Percentiles rank a stretch among this genome's conserved stretches.
Conservation (phyloP, 1,140 invertebrate genomes). For the Heliconius melpomene region DNA sequence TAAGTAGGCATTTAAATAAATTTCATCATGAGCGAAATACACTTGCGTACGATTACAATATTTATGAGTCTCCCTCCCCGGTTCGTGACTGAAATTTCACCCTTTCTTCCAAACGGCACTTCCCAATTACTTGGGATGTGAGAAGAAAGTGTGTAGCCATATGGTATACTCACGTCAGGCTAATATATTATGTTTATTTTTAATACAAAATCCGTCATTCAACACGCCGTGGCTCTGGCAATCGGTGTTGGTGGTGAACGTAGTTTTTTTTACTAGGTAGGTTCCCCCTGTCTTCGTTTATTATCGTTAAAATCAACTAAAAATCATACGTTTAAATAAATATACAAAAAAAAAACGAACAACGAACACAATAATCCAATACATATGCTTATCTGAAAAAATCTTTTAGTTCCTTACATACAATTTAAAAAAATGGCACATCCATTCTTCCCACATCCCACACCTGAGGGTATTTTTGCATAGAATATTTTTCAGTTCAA, state of each 20-base stretch:
- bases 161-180: background rate
- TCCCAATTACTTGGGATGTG: slow-evolving; percentile 50
- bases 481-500: slow-evolving; percentile 67
- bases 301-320: too few species aligned
- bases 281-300: too few species aligned
- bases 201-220: too few species aligned
- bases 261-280: too few species aligned
- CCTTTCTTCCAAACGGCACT: slow-evolving; percentile 57
- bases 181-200: background rate
- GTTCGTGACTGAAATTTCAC: slow-evolving; percentile 68
- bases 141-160: slow-evolving; percentile 18
- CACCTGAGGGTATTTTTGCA: slow-evolving; percentile 53
- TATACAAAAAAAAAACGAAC: too few species aligned
- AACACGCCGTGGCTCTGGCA: too few species aligned
- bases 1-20: slow-evolving; percentile 65
- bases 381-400: too few species aligned
- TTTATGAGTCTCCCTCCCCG: slow-evolving; percentile 64
- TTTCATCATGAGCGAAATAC: slow-evolving; percentile 54
- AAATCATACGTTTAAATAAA: too few species aligned
- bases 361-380: too few species aligned
- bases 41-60: slow-evolving; percentile 64
- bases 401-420: too few species aligned
- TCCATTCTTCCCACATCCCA: slow-evolving; percentile 24
- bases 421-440: slow-evolving; percentile 17
- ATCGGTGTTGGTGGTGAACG: too few species aligned